These are phyloP conservation scores for Thyatira batis DNA, from an alignment of 2,888 invertebrate species.

Conservation along the genomic window DNA sequence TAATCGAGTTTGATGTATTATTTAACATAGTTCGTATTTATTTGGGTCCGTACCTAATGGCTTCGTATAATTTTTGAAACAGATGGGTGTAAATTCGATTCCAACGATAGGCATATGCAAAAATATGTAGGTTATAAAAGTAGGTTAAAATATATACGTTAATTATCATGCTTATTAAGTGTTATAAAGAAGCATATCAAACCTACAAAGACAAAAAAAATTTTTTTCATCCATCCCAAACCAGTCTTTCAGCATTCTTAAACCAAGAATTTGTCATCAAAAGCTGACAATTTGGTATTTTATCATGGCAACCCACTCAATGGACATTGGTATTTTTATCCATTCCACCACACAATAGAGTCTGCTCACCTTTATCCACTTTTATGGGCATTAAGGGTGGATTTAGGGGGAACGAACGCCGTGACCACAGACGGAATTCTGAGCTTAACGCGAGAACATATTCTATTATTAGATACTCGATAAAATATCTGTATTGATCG, in stretches of 20 bases:
- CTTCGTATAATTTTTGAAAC: no score
- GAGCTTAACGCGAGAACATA: conserved; percentile 8
- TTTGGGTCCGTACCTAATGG: no score
- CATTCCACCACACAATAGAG: conserved; percentile 50
- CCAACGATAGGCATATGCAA: no score
- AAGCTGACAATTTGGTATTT: conserved; percentile 5
- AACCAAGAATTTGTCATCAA: neutral
- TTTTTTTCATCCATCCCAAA: no score
- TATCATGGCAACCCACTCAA: conserved; percentile 22
- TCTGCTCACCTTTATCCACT: conserved; percentile 34
- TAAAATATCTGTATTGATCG: conserved; percentile 1
- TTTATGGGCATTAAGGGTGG: conserved; percentile 39
- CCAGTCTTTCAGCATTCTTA: neutral
- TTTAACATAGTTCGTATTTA: no score
- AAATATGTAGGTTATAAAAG: no score
- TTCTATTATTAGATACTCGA: conserved; percentile 10
- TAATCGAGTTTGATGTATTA: no score
- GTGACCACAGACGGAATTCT: conserved; percentile 6
- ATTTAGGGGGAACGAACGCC: conserved; percentile 16
- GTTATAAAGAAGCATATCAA: no score
- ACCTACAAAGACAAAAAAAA: no score
- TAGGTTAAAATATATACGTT: no score
- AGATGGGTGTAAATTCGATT: no score
- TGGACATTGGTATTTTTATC: conserved; percentile 47
- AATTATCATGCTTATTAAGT: no score